Base-by-base conservation (phyloP, 2,797 vertebrate species). In the Coilia nasus region DNA sequence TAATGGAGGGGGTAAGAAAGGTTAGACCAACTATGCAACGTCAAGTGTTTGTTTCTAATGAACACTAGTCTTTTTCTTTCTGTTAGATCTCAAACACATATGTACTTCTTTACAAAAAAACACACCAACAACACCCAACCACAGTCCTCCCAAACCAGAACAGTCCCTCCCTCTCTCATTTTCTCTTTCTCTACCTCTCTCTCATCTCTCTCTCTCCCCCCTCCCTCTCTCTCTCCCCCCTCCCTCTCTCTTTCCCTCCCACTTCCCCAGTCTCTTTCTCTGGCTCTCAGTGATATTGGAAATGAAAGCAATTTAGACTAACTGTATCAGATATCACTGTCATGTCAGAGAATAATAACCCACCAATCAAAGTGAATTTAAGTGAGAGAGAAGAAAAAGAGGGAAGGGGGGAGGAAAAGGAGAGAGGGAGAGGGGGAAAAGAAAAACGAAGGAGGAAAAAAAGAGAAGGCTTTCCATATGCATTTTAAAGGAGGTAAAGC, bases 311-410 rank as follows among this genome's bases (percentile, higher is more conserved):
- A 90, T 90, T 87, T 89, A 87, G 87, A 83, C 83, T 67, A 88
- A 90, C 85, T 85, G 84, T 91, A 91, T 91, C 89, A 87, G 84
- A 84, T 86, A 87, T 88, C 87, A 78, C 85, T 87, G 35, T 46
- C 81, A 89, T 89, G 89, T 91, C 89, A 89, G 85, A 85, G 87
- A 91, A 89, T 88, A 90, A 91, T 89, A 90, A 89, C 88, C 88
- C 88, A 83, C 83, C 86, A 88, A 90, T 90, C 90, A 83, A 62
- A 84, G 82, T 82, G 86, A 90, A 90, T 91, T 88, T 89, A 59
- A 85, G 84, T 84, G 86, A 90, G 83, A 87, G 47, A 85, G 84
- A 89, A 83, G 84, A 85, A 83, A 88, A 81, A 83, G 57, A 87
- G 82, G 31, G 81, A 80, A 25, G 60, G 50, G 41, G 75, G 83